These are phyloP conservation scores for Paralvinella palmiformis DNA, from an alignment of 1,140 invertebrate genomes.

Conservation along the genomic window DNA sequence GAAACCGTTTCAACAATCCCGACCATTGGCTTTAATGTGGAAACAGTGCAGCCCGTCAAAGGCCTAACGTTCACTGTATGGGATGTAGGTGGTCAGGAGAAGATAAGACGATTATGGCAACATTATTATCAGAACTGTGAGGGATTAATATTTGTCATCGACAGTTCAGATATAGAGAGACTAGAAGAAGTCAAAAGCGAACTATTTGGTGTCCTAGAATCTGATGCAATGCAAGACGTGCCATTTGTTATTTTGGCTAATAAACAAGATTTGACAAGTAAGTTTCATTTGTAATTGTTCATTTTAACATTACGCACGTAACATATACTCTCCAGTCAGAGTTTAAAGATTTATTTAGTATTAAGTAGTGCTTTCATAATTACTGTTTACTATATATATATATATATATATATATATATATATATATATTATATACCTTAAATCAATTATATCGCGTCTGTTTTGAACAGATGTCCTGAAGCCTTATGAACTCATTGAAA, in stretches of 20 bases:
- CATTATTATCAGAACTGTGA: conserved; percentile 51
- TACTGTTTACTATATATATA: background rate
- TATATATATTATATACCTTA: background rate
- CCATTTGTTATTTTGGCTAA: conserved; percentile 47
- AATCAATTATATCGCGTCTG: background rate
- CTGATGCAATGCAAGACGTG: conserved; percentile 36
- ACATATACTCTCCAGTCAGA: background rate
- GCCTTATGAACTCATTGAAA: conserved; percentile 26
- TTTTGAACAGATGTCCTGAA: conserved; percentile 26
- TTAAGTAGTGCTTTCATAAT: background rate
- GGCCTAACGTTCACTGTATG: conserved; percentile 52
- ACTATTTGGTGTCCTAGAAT: conserved; percentile 12
- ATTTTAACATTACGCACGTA: background rate
- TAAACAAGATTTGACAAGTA: conserved; percentile 38
- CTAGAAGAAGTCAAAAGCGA: conserved; percentile 21
- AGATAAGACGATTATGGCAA: conserved; percentile 47
- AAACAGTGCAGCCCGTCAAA: conserved; percentile 40
- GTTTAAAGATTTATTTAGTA: background rate
- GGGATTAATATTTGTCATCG: conserved; percentile 30
- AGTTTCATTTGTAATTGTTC: background rate
- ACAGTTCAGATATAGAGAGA: conserved; percentile 25
- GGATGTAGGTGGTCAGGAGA: conserved; percentile 53
- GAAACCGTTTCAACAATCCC: conserved; percentile 45
- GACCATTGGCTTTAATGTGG: conserved; percentile 47
- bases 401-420: background rate